Percentiles rank a stretch among this genome's conserved stretches.
Conservation (phyloP, 2,888 invertebrate species). For the Ichneumon xanthorius region DNA sequence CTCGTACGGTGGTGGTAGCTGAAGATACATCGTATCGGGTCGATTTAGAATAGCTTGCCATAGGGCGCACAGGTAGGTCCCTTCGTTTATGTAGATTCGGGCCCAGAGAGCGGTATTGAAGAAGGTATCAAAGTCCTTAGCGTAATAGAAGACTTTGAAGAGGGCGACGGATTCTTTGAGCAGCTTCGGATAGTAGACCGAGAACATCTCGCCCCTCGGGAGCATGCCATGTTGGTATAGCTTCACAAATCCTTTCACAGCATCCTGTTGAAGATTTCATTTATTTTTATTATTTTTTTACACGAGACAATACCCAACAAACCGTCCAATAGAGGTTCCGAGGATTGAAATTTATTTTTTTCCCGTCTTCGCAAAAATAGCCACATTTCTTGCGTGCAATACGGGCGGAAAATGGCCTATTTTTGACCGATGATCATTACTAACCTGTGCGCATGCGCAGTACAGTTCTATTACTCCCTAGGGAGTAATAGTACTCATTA, state of each 20-base stretch:
- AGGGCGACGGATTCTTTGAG: conserved; percentile 80
- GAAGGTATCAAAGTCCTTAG: conserved; percentile 83
- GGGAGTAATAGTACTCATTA: too few relatives aligned
- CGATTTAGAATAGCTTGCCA: conserved; percentile 88
- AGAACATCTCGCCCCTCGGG: conserved; percentile 86
- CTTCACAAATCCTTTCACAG: conserved; percentile 81
- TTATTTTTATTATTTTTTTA: background rate
- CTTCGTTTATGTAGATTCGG: conserved; percentile 83
- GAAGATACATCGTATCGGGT: conserved; percentile 87
- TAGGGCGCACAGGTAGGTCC: conserved; percentile 87
- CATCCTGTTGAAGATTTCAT: conserved; percentile 72
- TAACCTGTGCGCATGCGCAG: too few relatives aligned
- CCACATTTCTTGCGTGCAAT: too few relatives aligned
- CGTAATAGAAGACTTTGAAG: conserved; percentile 81
- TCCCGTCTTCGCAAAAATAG: too few relatives aligned
- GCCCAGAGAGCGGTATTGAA: conserved; percentile 83
- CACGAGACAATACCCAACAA: too few relatives aligned
- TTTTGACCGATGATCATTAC: too few relatives aligned
- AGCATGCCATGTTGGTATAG: conserved; percentile 84
- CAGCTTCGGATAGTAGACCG: conserved; percentile 80
- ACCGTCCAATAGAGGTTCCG: too few relatives aligned
- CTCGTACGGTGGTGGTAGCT: conserved; percentile 90
- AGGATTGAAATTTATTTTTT: background rate
- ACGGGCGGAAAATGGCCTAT: too few relatives aligned
- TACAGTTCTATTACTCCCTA: too few relatives aligned